Percentiles rank a stretch among this genome's conserved stretches.
phyloP scores from a whole-genome alignment of 2,888 invertebrate species.

The Invenusta paracnida region DNA sequence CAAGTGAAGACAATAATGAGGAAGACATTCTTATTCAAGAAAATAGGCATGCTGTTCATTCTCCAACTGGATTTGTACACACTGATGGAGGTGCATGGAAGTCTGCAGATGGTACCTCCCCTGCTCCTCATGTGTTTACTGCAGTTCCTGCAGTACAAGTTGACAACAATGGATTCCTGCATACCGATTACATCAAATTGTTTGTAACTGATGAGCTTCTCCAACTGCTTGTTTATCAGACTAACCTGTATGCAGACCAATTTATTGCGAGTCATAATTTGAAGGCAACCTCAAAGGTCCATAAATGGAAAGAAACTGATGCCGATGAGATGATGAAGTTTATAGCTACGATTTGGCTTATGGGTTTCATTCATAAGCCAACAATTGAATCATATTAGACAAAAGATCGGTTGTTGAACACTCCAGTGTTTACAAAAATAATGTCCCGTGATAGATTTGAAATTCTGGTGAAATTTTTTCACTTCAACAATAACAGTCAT shows the following conservation, averaged over 20 bases:
- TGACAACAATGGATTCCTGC: not conserved
- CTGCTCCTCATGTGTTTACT: slow-evolving; percentile 6
- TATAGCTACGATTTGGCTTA: not conserved
- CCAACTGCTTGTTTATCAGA: slow-evolving; percentile 1
- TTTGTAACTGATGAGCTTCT: slow-evolving; percentile 24
- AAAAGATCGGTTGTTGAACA: not conserved
- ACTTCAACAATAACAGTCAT: slow-evolving; percentile 23
- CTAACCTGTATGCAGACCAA: slow-evolving; percentile 14
- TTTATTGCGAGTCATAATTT: not conserved
- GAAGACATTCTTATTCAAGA: not conserved
- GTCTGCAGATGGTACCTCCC: not conserved
- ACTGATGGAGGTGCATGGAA: not conserved
- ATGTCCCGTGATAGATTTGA: slow-evolving; percentile 24
- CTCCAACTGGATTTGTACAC: slow-evolving; percentile 5
- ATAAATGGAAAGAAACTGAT: slow-evolving; percentile 18
- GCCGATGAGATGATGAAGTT: slow-evolving; percentile 9
- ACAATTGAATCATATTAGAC: slow-evolving; percentile 28
- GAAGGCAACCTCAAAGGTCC: not conserved
- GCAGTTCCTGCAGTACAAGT: slow-evolving; percentile 6
- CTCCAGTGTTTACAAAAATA: not conserved
- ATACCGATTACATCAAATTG: slow-evolving; percentile 8
- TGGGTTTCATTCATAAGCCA: slow-evolving; percentile 28
- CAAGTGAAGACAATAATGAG: not conserved
- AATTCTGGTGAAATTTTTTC: slow-evolving; percentile 31
- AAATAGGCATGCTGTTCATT: not conserved